phyloP scores from a whole-genome alignment of 2,113 vertebrate species.

The Siphamia tubifer region DNA sequence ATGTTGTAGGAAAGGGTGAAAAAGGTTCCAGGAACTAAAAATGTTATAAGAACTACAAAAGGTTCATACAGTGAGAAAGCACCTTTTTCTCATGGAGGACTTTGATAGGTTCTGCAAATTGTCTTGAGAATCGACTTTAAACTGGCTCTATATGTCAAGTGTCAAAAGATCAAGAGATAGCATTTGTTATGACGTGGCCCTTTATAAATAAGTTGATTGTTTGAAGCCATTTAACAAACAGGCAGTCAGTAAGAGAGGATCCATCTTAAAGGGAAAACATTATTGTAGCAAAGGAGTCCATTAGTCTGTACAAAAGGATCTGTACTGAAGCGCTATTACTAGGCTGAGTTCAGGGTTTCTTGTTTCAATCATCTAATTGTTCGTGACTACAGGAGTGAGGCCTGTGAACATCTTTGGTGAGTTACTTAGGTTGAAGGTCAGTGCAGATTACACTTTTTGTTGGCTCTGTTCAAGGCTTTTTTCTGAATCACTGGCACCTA shows the following conservation, averaged over 20 bases:
- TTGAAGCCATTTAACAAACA: too few species aligned
- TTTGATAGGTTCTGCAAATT: too few species aligned
- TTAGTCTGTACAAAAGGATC: constrained; percentile 21
- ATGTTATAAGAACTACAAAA: too few species aligned
- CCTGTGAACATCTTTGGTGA: constrained; percentile 44
- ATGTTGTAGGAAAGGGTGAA: too few species aligned
- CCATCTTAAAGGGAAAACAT: constrained; percentile 21
- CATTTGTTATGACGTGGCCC: too few species aligned
- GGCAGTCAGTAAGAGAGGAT: constrained; percentile 25
- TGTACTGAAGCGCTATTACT: constrained; percentile 25
- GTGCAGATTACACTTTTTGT: constrained; percentile 20
- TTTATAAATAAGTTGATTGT: too few species aligned
- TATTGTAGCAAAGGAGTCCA: constrained; percentile 30
- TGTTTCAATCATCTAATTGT: constrained; percentile 46
- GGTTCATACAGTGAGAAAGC: too few species aligned
- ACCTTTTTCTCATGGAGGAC: too few species aligned
- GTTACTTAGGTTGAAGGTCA: constrained; percentile 40
- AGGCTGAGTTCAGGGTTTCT: constrained; percentile 16
- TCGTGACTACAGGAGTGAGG: constrained; percentile 22
- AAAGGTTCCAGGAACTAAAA: too few species aligned
- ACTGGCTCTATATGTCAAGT: too few species aligned
- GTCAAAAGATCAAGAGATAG: too few species aligned
- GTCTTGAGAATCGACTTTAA: too few species aligned
- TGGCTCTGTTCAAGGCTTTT: background rate
- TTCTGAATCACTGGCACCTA: background rate